Evolutionary conservation across 2,888 invertebrate species (phyloP), one percentile per base, ranked within the genome.

Genomic region (Idaea biselata): DNA sequence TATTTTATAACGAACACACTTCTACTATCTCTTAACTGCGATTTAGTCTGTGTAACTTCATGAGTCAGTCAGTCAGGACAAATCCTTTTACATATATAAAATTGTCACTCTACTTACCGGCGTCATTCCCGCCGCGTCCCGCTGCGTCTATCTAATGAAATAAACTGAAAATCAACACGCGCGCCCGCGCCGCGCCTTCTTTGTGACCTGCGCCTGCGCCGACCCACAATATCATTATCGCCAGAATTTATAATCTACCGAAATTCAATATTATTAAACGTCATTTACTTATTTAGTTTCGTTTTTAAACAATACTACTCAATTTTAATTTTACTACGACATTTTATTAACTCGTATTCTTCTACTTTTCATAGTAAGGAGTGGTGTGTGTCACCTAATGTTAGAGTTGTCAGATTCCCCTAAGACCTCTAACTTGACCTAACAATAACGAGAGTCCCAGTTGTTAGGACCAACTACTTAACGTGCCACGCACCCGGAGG

Each of bases 151-250:
- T 86, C 90, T 93, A 93, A 93, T 93, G 93, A 93, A 93, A 93
- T 93, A 93, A 92, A 91, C 92, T 91, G 91, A 93, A 93, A 93
- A 91, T 91, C 93, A 93, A 93, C 93, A 93, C 88, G 84, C 82
- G 77, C 73, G 69, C 77, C 78, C 73, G 77, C 76, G 74, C 77
- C 73, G 60, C 71, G 64, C 65, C 80, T 82, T 82, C 82, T 81
- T 76, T 70, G 75, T 79, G 74, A 76, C 79, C 72, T 64, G 73
- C 79, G 77, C 79, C 44, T 14, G 44, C 44, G 18, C 18, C 56
- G 18, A 18, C 56, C 83, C 88, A 86, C 88, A 86, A 87, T 86
- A 87, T 87, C 88, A 91, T 91, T 91, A 91, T 87, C 84, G 81
- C 83, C 77, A 75, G 81, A 88, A 91, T 89, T 89, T 89, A 89